Conservation (phyloP, 2,797 vertebrate species). For the Botia almorhae region DNA sequence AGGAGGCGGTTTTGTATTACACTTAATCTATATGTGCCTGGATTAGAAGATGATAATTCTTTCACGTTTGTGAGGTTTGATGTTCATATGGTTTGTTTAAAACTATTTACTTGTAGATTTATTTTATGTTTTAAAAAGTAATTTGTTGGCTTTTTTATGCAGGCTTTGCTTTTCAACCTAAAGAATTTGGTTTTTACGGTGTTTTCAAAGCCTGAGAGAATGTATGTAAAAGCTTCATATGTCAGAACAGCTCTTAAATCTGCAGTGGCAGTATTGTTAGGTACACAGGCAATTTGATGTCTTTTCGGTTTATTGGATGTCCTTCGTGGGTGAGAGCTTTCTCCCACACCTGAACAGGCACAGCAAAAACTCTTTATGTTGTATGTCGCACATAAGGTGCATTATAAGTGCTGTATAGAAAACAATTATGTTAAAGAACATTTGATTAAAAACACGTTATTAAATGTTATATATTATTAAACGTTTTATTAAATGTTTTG, state of each 20-base stretch:
- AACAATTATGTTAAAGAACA: neutral
- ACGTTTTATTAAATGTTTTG: neutral
- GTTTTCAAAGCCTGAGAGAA: neutral
- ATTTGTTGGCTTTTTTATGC: neutral
- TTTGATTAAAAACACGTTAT: neutral
- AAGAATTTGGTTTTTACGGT: neutral
- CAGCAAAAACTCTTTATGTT: neutral
- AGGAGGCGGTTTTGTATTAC: constrained; percentile 35
- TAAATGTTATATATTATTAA: neutral
- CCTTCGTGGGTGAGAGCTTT: constrained; percentile 36
- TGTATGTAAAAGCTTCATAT: neutral
- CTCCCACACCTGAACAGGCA: constrained; percentile 1
- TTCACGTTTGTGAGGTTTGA: constrained; percentile 7
- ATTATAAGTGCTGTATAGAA: neutral
- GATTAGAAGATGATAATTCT: constrained; percentile 9
- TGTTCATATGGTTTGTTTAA: neutral
- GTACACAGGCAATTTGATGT: constrained; percentile 9
- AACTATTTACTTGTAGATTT: neutral
- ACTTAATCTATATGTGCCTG: constrained; percentile 10
- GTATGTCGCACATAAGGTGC: neutral
- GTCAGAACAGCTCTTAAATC: neutral
- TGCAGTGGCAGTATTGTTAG: constrained; percentile 8
- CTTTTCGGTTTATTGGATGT: constrained; percentile 7
- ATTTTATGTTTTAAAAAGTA: neutral
- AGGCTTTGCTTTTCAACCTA: neutral